A percentile compares a stretch with the other conserved stretches of the same genome.
phyloP scores from a whole-genome alignment of 2,888 invertebrate genomes.

The Carcina quercana region DNA sequence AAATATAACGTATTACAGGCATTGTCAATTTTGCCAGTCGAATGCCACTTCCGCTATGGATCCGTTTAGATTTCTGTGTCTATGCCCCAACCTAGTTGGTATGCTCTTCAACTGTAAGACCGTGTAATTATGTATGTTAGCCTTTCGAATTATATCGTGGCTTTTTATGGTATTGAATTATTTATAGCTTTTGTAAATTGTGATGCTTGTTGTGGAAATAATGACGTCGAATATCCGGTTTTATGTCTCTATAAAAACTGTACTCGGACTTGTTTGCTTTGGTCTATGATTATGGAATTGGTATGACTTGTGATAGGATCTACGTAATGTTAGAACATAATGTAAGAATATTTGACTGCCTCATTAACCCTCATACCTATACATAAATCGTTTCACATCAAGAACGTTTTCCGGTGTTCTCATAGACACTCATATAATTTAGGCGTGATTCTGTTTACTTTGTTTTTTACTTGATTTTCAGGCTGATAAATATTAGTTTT shows the following conservation, averaged over 20 bases:
- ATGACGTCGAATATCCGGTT: constrained; percentile 35
- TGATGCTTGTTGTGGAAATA: constrained; percentile 32
- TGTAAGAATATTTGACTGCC: too few relatives aligned
- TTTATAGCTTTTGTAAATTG: constrained; percentile 30
- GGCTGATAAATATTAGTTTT: too few relatives aligned
- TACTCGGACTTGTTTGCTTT: constrained; percentile 15
- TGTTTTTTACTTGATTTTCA: too few relatives aligned
- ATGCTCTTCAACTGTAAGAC: constrained; percentile 20
- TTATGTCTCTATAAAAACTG: constrained; percentile 31
- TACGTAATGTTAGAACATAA: too few relatives aligned
- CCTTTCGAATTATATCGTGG: constrained; percentile 32
- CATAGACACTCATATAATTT: too few relatives aligned
- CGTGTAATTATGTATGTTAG: constrained; percentile 38
- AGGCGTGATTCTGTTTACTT: too few relatives aligned
- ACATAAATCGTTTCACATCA: too few relatives aligned
- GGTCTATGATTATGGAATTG: not conserved
- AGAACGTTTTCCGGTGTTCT: too few relatives aligned
- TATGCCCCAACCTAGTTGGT: constrained; percentile 16
- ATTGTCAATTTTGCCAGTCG: too few relatives aligned
- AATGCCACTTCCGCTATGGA: too few relatives aligned
- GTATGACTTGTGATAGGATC: constrained; percentile 7
- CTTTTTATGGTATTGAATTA: constrained; percentile 37
- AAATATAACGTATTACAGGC: too few relatives aligned
- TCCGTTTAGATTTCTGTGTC: not conserved
- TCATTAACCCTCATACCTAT: too few relatives aligned